Conservation (phyloP, 2,888 invertebrate species). For the Catocala fraxini region DNA sequence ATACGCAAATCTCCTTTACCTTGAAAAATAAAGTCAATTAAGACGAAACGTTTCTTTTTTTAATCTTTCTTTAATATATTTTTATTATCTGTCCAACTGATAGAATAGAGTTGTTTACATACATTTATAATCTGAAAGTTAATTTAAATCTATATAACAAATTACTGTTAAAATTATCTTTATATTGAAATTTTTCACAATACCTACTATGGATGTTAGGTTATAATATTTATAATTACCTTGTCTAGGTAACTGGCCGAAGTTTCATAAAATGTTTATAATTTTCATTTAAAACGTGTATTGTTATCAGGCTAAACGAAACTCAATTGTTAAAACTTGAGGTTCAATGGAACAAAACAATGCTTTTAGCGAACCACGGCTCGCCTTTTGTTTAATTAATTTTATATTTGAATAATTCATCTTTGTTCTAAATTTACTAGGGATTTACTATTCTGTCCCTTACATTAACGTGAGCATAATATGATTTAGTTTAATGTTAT, state of each 20-base stretch:
- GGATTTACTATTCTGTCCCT: constrained; percentile 9
- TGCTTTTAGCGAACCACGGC: constrained; percentile 13
- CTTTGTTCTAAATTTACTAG: constrained; percentile 17
- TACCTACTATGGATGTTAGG: no score
- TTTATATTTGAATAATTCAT: constrained; percentile 24
- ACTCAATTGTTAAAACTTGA: constrained; percentile 21
- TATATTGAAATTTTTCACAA: no score
- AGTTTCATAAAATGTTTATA: constrained; percentile 19
- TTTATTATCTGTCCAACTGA: no score
- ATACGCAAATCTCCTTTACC: no score
- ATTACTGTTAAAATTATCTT: no score
- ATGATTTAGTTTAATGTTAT: not conserved
- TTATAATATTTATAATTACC: not conserved
- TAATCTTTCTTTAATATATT: no score
- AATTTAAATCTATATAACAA: no score
- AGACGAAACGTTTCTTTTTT: no score
- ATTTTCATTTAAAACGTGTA: constrained; percentile 19
- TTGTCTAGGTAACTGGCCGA: constrained; percentile 7
- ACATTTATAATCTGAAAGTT: no score
- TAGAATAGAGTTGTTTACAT: no score
- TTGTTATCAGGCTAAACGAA: constrained; percentile 17
- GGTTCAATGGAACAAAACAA: constrained; percentile 24
- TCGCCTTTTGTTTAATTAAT: constrained; percentile 22
- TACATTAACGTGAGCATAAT: not conserved
- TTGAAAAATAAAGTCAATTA: no score